Percentiles rank a stretch among this genome's conserved stretches.
Evolutionary conservation across 2,888 invertebrate genomes (phyloP).

Genomic region (Macaria notata): DNA sequence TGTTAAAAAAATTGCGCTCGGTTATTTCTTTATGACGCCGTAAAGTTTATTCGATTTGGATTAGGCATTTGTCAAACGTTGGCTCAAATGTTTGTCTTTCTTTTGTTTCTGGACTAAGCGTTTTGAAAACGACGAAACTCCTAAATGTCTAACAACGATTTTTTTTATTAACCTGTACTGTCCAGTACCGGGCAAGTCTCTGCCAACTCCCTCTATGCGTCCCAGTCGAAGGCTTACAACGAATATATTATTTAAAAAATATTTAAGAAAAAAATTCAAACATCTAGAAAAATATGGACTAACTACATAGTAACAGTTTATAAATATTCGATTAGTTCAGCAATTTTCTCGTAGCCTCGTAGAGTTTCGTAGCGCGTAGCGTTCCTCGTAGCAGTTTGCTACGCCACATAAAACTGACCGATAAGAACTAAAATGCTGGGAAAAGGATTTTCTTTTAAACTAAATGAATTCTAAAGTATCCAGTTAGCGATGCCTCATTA

Average conservation of each 20-base stretch:
- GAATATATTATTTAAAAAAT: no score
- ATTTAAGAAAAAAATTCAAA: no score
- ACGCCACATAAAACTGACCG: neutral
- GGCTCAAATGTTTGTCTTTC: slow-evolving; percentile 9
- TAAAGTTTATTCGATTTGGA: slow-evolving; percentile 25
- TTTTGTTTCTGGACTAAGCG: no score
- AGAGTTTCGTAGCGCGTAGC: neutral
- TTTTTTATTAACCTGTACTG: no score
- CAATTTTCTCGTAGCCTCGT: neutral
- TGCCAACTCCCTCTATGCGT: no score
- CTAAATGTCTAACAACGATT: no score
- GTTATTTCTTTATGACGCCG: slow-evolving; percentile 23
- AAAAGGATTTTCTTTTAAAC: neutral
- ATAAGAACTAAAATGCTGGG: neutral
- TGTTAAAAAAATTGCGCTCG: slow-evolving; percentile 25
- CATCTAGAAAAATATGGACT: no score
- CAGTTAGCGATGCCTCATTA: neutral
- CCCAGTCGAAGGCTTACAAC: no score
- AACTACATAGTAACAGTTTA: no score
- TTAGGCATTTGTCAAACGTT: slow-evolving; percentile 24
- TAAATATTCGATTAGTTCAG: no score
- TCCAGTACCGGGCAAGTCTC: no score
- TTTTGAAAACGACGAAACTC: no score
- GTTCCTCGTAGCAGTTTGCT: slow-evolving; percentile 5
- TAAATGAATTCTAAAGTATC: neutral